A percentile compares a stretch with the other conserved stretches of the same genome.
Conservation (phyloP, 2,797 vertebrate genomes). For the Dendrocincla fuliginosa region DNA sequence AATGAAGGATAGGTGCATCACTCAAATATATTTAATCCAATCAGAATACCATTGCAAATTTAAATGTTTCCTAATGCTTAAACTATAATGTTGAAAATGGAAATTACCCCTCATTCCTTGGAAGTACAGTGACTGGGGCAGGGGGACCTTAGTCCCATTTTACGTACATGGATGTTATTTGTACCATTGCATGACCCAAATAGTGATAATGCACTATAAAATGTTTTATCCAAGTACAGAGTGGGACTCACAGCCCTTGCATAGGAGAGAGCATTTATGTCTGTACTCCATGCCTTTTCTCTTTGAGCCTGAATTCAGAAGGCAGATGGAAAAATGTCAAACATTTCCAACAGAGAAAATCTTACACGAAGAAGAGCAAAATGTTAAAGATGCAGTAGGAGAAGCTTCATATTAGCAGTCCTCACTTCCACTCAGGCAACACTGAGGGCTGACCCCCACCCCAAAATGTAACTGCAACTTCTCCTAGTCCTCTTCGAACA, state of each 20-base stretch:
- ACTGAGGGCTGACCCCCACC: background rate
- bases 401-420: background rate
- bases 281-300: background rate
- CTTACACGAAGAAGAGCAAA: background rate
- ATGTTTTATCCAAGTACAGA: background rate
- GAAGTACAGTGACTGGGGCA: background rate
- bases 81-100: background rate
- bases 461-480: background rate
- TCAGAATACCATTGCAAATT: background rate
- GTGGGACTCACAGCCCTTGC: background rate
- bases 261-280: background rate
- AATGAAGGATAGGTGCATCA: background rate
- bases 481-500: background rate
- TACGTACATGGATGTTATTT: rapidly evolving
- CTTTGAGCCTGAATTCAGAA: background rate
- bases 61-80: background rate
- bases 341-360: background rate
- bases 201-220: background rate
- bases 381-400: background rate
- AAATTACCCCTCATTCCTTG: background rate
- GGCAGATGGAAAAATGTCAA: background rate
- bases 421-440: background rate
- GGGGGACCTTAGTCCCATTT: background rate
- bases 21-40: background rate
- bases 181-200: background rate